These are phyloP conservation scores for Muntiacus reevesi DNA, from an alignment of 2,113 vertebrate genomes.

Conservation along the genomic window DNA sequence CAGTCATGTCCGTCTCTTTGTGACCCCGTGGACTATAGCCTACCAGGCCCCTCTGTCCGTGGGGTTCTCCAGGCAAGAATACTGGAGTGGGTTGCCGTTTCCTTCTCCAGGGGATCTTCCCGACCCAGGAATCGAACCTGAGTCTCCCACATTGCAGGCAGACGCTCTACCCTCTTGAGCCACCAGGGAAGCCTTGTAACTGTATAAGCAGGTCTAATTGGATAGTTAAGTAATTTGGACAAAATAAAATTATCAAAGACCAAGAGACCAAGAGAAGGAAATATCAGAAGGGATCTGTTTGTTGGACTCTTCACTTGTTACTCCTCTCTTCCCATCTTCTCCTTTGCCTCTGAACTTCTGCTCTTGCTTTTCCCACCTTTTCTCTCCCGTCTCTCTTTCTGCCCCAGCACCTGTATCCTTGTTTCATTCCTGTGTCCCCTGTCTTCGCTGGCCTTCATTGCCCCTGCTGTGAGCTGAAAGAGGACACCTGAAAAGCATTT, in stretches of 20 bases:
- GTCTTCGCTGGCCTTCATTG: not conserved
- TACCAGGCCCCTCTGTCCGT: no score
- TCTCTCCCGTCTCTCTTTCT: not conserved
- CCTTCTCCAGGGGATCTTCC: no score
- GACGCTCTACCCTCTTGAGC: no score
- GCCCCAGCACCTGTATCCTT: not conserved
- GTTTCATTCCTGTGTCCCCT: no score
- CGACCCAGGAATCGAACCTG: no score
- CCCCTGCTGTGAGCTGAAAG: not conserved
- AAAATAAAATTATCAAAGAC: slow-evolving; percentile 35
- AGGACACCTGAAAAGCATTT: not conserved
- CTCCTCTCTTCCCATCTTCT: not conserved
- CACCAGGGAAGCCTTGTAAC: not conserved
- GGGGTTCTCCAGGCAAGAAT: no score
- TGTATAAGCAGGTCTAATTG: not conserved
- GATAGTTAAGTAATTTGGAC: not conserved
- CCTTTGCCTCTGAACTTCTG: not conserved
- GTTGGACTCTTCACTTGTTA: not conserved
- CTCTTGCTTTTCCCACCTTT: not conserved
- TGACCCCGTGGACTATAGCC: no score
- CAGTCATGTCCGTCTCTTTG: no score
- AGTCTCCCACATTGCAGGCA: no score
- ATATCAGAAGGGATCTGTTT: not conserved
- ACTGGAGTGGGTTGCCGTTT: no score
- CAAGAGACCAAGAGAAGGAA: not conserved